These are phyloP conservation scores for Glaucidium brasilianum DNA, from an alignment of 2,113 vertebrate genomes.

Conservation along the genomic window DNA sequence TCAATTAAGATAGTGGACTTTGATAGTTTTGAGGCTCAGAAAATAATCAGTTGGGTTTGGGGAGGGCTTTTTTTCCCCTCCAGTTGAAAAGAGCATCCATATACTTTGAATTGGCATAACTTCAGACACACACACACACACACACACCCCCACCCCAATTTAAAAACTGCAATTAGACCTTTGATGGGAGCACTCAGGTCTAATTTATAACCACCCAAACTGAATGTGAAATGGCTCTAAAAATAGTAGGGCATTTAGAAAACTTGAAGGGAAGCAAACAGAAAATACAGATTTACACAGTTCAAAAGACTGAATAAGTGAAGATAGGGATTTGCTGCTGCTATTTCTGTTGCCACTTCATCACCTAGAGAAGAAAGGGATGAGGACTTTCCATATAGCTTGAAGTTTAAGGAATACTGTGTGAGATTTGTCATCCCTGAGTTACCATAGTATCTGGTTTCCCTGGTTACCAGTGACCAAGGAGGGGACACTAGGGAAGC, in stretches of 20 bases:
- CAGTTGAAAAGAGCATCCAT: not conserved
- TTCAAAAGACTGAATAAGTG: not conserved
- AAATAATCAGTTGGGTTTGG: not conserved
- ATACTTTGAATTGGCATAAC: not conserved
- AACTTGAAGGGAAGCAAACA: not conserved
- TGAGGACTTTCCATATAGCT: conserved; percentile 4
- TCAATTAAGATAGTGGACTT: not conserved
- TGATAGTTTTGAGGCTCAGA: not conserved
- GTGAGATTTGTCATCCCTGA: conserved; percentile 49
- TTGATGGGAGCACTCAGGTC: not conserved
- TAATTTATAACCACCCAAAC: not conserved
- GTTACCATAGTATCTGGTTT: conserved; percentile 79
- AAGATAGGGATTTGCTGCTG: not conserved
- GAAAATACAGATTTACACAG: not conserved
- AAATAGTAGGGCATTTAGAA: not conserved
- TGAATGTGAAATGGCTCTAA: not conserved
- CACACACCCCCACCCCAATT: not conserved
- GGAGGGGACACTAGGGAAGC: conserved; percentile 66
- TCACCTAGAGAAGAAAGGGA: conserved; percentile 10
- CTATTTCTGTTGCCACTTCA: conserved; percentile 22
- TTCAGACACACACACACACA: not conserved
- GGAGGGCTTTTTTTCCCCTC: not conserved
- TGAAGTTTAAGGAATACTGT: conserved; percentile 24
- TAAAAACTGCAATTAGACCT: not conserved
- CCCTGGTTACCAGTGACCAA: conserved; percentile 79